Percentiles rank a stretch among this genome's conserved stretches.
Conservation (phyloP, 2,113 vertebrate genomes). For the Connochaetes taurinus region DNA sequence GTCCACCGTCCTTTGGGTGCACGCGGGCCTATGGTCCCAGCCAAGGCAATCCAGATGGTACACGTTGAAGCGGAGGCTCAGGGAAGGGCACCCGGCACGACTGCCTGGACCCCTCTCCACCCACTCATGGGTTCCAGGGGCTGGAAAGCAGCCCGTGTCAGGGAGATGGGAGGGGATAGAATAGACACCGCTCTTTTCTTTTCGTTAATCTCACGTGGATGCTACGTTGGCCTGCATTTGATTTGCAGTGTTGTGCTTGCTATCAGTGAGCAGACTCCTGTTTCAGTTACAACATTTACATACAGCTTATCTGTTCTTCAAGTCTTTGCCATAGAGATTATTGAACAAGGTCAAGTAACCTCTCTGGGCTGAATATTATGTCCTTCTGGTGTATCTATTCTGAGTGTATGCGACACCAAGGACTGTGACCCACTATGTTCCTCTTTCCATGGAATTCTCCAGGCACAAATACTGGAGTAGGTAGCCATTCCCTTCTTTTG, state of each 20-base stretch:
- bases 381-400: not conserved
- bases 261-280: not conserved
- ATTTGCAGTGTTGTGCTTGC: not conserved
- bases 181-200: not conserved
- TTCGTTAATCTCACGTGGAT: not conserved
- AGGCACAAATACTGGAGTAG: not conserved
- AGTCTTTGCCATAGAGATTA: not conserved
- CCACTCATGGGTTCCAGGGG: not conserved
- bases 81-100: not conserved
- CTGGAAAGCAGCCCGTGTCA: not conserved
- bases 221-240: not conserved
- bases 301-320: not conserved
- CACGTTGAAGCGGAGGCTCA: not conserved
- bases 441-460: not conserved
- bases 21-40: not conserved
- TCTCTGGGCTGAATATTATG: not conserved
- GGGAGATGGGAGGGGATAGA: not conserved
- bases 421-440: not conserved
- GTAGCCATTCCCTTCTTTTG: not conserved
- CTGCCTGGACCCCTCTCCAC: not conserved
- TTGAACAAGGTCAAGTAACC: not conserved
- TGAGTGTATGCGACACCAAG: not conserved
- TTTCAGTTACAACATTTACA: not conserved
- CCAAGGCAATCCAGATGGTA: not conserved
- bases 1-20: not conserved